These are phyloP conservation scores for Aleadryas rufinucha DNA, from an alignment of 2,113 vertebrate genomes.

Conservation along the genomic window DNA sequence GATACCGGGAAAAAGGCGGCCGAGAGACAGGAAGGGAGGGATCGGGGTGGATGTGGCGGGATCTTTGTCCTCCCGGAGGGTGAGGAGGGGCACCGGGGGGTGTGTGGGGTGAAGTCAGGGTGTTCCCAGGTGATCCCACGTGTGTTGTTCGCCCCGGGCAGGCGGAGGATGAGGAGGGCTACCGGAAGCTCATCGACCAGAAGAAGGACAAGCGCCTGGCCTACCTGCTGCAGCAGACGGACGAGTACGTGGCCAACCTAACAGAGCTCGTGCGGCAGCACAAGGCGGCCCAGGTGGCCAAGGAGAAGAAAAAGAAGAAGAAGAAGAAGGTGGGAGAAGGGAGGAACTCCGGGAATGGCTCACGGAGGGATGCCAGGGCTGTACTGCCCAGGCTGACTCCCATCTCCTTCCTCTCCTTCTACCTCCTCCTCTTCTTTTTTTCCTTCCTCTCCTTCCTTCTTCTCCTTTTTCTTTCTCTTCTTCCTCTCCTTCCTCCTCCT, in stretches of 20 bases:
- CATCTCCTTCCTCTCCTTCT: not conserved
- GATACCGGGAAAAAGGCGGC: not conserved
- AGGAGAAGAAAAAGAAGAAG: constrained; percentile 96
- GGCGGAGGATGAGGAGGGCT: constrained; percentile 97
- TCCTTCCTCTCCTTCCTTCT: not conserved
- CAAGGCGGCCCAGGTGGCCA: constrained; percentile 92
- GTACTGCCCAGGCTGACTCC: not conserved
- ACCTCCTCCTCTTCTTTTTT: not conserved
- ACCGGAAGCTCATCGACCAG: constrained; percentile 96
- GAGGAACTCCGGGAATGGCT: no score
- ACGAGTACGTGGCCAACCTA: constrained; percentile 96
- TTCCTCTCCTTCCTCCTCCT: no score
- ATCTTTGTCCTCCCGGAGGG: not conserved
- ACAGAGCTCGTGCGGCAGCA: constrained; percentile 94
- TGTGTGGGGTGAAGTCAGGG: no score
- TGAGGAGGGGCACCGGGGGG: not conserved
- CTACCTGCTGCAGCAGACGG: constrained; percentile 95
- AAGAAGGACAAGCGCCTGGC: constrained; percentile 98
- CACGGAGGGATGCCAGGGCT: not conserved
- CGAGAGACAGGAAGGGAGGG: accelerated
- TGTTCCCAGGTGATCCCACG: no score
- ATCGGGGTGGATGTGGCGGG: accelerated
- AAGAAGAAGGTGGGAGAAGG: constrained; percentile 82
- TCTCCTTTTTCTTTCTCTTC: not conserved
- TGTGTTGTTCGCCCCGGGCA: not conserved